Conservation (phyloP, 2,113 vertebrate genomes). For the Notarius quadriscutis region DNA sequence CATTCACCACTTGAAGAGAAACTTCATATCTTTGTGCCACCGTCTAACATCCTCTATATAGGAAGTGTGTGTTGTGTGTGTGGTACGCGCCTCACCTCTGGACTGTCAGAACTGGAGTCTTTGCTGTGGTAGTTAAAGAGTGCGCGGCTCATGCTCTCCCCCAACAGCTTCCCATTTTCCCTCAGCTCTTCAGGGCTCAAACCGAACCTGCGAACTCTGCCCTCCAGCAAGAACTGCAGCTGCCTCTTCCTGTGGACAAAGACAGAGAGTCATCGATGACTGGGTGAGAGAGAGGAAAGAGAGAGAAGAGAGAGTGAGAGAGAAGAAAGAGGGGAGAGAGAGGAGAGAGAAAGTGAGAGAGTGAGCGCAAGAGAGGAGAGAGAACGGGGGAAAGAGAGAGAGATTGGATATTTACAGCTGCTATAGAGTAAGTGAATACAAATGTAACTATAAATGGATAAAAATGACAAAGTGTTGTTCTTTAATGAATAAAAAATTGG, state of each 20-base stretch:
- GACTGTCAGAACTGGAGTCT: conserved; percentile 79
- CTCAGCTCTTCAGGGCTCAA: conserved; percentile 79
- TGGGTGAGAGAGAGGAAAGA: neutral
- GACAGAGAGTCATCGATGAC: neutral
- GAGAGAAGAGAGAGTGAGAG: no score
- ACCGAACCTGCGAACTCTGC: conserved; percentile 82
- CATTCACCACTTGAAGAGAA: no score
- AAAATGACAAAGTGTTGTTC: neutral
- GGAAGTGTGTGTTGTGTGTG: neutral
- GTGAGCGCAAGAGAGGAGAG: no score
- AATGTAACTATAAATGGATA: neutral
- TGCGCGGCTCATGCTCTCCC: conserved; percentile 82
- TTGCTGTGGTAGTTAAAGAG: conserved; percentile 83
- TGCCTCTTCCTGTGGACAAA: conserved; percentile 84
- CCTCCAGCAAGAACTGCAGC: conserved; percentile 84
- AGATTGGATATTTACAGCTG: neutral
- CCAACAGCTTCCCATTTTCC: conserved; percentile 80
- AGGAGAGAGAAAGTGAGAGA: no score
- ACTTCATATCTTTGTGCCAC: no score
- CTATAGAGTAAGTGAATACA: neutral
- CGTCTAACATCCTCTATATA: no score
- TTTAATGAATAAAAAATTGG: neutral
- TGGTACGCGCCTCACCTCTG: conserved; percentile 75
- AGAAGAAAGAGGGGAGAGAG: no score
- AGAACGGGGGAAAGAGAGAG: neutral